Evolutionary conservation across 2,888 invertebrate genomes (phyloP).

Genomic region (Cheilosia variabilis): DNA sequence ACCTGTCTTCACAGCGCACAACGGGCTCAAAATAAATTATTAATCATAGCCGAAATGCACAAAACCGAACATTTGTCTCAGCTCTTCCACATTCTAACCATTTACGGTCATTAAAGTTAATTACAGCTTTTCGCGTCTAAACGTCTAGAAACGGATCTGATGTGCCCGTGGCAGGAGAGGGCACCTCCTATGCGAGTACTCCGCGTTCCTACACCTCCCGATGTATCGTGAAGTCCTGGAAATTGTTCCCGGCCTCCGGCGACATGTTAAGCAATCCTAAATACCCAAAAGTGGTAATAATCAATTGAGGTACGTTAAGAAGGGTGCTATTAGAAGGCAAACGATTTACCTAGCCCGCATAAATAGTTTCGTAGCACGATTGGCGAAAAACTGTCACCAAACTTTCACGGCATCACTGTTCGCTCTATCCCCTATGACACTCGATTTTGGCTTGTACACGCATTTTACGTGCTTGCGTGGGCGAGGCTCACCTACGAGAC

Average conservation of each 20-base stretch:
- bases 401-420: conserved; percentile 7
- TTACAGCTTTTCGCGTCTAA: conserved; percentile 34
- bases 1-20: conserved; percentile 66
- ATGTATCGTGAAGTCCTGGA: neutral
- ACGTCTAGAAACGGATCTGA: neutral
- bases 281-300: conserved; percentile 8
- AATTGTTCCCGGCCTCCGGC: conserved; percentile 23
- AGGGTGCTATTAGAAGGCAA: conserved; percentile 24
- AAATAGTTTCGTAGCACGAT: conserved; percentile 6
- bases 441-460: neutral
- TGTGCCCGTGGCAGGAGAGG: conserved; percentile 22
- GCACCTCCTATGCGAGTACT: conserved; percentile 14
- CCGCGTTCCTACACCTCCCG: neutral
- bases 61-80: conserved; percentile 7
- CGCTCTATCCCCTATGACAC: neutral
- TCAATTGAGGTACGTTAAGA: conserved; percentile 17
- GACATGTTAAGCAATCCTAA: conserved; percentile 1
- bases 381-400: conserved; percentile 9
- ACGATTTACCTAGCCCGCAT: conserved; percentile 2
- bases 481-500: conserved; percentile 1
- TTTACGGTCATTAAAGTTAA: conserved; percentile 67
- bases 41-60: conserved; percentile 48
- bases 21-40: conserved; percentile 61
- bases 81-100: conserved; percentile 54
- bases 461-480: conserved; percentile 13